Evolutionary conservation across 1,140 invertebrate species (phyloP).

Genomic region (Diachasma alloeum): DNA sequence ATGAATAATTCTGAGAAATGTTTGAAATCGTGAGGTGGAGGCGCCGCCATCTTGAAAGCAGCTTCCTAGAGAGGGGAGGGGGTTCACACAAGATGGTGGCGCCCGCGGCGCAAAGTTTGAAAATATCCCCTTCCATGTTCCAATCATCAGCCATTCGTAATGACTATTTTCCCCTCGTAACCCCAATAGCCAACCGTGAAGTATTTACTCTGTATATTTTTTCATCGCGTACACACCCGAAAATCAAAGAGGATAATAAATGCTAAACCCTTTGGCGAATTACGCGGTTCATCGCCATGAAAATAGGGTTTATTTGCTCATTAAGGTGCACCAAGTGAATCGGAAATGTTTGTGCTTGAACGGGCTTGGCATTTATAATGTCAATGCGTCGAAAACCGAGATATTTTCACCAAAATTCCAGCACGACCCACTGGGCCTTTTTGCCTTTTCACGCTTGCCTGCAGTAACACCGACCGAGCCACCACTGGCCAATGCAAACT

Average conservation of each 20-base stretch:
- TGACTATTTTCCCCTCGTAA: too few species aligned
- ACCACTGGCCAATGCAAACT: neutral
- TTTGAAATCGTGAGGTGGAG: too few species aligned
- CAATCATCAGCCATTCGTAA: too few species aligned
- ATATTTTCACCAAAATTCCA: neutral
- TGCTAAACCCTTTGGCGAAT: neutral
- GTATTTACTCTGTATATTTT: too few species aligned
- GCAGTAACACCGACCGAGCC: neutral
- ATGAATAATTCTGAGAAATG: too few species aligned
- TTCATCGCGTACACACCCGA: too few species aligned
- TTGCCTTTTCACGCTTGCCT: neutral
- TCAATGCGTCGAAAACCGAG: neutral
- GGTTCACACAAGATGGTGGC: too few species aligned
- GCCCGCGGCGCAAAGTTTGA: too few species aligned
- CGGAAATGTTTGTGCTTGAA: constrained; percentile 16
- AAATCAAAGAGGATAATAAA: neutral
- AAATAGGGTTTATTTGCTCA: constrained; percentile 15
- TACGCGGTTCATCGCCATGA: neutral
- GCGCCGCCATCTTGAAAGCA: too few species aligned
- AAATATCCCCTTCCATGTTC: too few species aligned
- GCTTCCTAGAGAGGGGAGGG: too few species aligned
- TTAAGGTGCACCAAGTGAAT: constrained; percentile 9
- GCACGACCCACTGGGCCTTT: neutral
- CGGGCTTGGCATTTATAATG: constrained; percentile 12
- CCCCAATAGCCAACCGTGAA: too few species aligned